Evolutionary conservation across 2,113 vertebrate genomes (phyloP), one percentile per base, ranked within the genome.

Genomic region (Syrrhaptes paradoxus): DNA sequence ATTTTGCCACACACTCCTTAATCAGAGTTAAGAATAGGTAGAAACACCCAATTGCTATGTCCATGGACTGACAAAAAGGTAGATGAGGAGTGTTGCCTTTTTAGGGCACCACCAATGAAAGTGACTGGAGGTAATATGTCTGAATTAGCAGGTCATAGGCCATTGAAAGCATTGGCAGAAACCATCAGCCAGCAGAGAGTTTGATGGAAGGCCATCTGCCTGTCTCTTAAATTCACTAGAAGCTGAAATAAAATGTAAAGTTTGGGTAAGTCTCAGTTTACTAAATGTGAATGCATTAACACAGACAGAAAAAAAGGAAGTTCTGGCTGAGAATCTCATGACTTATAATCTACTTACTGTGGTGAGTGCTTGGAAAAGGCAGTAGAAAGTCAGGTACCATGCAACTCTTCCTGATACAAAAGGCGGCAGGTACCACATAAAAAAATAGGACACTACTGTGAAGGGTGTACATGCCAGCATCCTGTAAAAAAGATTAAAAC

Each of bases 351-450:
- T 91, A 98, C 99, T 99, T 95, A 99, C 99, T 58, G 99, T 99
- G 95, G 98, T 98, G 82, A 99, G 98, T 43, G 98, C 99, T 95
- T 99, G 99, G 98, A 99, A 99, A 90, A 99, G 98, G 97, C 98
- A 99, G 97, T 99, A 99, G 98, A 99, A 99, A 62, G 95, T 97
- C 9, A 98, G 96, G 86, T 99, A 99, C 99, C 99, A 99, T 20
- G 98, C 76, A 94, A 99, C 98, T 75, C 98, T 98, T 82, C 98
- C 98, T 2, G 73, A 97, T 88, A 89, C 76, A 95, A 99, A 99
- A 4, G 99, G 98, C 52, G 99, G 99, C 74, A 99, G 98, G 80
- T 98, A 99, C 99, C 99, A 99, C 96, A 99, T 98, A 93, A 99
- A 99, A 98, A 99, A 99, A 97, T 99, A 99, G 84, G 99, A 98